phyloP scores from a whole-genome alignment of 2,797 vertebrate species.

The Coranthus polyacanthus region DNA sequence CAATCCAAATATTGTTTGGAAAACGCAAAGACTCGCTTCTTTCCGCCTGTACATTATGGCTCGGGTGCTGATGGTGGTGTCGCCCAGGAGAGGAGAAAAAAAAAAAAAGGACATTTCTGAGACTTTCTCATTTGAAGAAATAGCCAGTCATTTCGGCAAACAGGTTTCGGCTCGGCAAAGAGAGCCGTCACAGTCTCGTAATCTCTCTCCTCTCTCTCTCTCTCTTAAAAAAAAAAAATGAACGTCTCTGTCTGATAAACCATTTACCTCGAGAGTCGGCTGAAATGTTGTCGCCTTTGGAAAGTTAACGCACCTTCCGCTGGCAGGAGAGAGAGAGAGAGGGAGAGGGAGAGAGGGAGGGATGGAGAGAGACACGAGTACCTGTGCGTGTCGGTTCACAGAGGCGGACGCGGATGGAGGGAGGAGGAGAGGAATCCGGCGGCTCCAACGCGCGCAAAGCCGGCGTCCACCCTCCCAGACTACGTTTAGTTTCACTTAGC shows the following conservation, averaged over 20 bases:
- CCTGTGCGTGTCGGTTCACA: too few relatives aligned
- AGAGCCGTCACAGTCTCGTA: constrained; percentile 20
- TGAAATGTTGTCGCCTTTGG: constrained; percentile 39
- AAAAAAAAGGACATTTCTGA: constrained; percentile 52
- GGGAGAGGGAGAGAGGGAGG: constrained; percentile 7
- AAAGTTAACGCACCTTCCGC: constrained; percentile 64
- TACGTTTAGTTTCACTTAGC: constrained; percentile 34
- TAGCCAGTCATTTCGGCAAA: constrained; percentile 49
- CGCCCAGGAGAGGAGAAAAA: constrained; percentile 34
- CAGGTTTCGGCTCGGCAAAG: constrained; percentile 40
- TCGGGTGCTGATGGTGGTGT: constrained; percentile 41
- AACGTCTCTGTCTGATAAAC: constrained; percentile 8
- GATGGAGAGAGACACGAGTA: constrained; percentile 10
- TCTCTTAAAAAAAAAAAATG: constrained; percentile 9
- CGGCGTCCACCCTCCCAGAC: constrained; percentile 31
- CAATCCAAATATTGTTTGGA: constrained; percentile 62
- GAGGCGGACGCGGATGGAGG: too few relatives aligned
- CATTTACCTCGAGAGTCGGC: constrained; percentile 36
- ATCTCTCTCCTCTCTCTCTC: constrained; percentile 23
- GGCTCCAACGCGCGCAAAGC: constrained; percentile 51
- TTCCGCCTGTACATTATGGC: constrained; percentile 62
- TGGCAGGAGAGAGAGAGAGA: neutral
- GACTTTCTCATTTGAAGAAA: constrained; percentile 67
- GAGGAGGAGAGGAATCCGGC: constrained; percentile 32
- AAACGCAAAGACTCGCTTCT: constrained; percentile 55